Evolutionary conservation across 2,797 vertebrate species (phyloP).

Genomic region (Clarias platycephalus): DNA sequence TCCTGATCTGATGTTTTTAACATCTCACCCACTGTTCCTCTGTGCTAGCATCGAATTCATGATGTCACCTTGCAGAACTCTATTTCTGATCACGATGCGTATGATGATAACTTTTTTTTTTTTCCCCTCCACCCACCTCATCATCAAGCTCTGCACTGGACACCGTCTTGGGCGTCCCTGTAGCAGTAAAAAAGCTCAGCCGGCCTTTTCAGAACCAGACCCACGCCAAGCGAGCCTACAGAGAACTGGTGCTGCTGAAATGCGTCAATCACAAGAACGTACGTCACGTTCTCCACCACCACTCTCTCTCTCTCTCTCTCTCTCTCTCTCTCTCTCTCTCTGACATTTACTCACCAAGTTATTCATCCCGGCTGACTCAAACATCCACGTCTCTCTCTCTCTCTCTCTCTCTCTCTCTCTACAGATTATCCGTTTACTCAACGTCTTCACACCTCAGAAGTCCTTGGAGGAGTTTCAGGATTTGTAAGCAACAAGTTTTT

Average conservation of each 20-base stretch:
- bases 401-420: not conserved
- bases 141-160: constrained; percentile 89
- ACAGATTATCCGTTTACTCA: constrained; percentile 96
- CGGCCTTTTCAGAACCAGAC: constrained; percentile 86
- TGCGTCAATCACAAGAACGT: constrained; percentile 99
- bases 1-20: not conserved
- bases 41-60: not conserved
- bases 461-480: constrained; percentile 98
- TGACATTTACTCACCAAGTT: not conserved
- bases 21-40: not conserved
- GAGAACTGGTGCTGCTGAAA: constrained; percentile 94
- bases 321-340: no score
- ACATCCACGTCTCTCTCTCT: constrained; percentile 47
- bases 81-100: not conserved
- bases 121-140: constrained; percentile 9
- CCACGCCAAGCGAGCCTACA: constrained; percentile 85
- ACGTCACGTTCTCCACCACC: constrained; percentile 58
- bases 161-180: constrained; percentile 87
- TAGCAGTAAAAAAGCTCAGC: constrained; percentile 96
- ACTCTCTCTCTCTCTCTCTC: not conserved
- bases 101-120: not conserved
- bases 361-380: not conserved
- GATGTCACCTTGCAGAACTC: not conserved
- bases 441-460: constrained; percentile 97
- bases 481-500: constrained; percentile 82